Evolutionary conservation across 1,140 invertebrate genomes (phyloP).

Genomic region (Drosophila triauraria): DNA sequence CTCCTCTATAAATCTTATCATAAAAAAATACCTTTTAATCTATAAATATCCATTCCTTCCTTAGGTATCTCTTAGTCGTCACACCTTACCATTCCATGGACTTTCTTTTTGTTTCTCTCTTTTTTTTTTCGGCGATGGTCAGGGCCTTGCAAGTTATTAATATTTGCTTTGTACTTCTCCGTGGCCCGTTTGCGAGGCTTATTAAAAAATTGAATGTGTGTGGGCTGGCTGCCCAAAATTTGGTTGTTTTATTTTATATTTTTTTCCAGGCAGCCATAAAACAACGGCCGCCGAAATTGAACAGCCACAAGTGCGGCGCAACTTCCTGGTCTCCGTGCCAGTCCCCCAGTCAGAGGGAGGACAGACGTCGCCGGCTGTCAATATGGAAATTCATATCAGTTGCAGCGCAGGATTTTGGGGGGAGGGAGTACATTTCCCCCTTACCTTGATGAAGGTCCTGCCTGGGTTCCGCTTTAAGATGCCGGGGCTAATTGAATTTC

Average conservation of each 20-base stretch:
- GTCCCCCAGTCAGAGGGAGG: not conserved
- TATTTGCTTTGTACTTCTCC: conserved; percentile 81
- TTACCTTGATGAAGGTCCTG: conserved; percentile 29
- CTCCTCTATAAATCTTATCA: no score
- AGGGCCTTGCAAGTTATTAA: conserved; percentile 81
- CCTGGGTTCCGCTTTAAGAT: conserved; percentile 51
- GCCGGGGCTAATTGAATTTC: conserved; percentile 68
- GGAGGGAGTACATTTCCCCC: not conserved
- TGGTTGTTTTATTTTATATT: conserved; percentile 19
- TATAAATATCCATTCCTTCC: not conserved
- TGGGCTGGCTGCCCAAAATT: conserved; percentile 53
- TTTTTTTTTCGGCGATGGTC: conserved; percentile 49
- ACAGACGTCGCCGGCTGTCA: conserved; percentile 78
- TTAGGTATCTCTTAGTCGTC: conserved; percentile 10
- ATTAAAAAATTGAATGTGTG: conserved; percentile 75
- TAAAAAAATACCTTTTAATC: not conserved
- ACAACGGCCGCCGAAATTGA: conserved; percentile 78
- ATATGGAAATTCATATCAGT: conserved; percentile 82
- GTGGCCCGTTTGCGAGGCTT: conserved; percentile 54
- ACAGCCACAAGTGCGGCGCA: conserved; percentile 56
- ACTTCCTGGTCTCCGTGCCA: conserved; percentile 16
- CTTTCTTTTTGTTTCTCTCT: conserved; percentile 29
- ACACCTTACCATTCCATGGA: no score
- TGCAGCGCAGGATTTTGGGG: conserved; percentile 33
- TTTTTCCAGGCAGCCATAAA: conserved; percentile 54